Evolutionary conservation across 1,140 invertebrate genomes (phyloP), one percentile per base, ranked within the genome.

Genomic region (Asobara japonica): DNA sequence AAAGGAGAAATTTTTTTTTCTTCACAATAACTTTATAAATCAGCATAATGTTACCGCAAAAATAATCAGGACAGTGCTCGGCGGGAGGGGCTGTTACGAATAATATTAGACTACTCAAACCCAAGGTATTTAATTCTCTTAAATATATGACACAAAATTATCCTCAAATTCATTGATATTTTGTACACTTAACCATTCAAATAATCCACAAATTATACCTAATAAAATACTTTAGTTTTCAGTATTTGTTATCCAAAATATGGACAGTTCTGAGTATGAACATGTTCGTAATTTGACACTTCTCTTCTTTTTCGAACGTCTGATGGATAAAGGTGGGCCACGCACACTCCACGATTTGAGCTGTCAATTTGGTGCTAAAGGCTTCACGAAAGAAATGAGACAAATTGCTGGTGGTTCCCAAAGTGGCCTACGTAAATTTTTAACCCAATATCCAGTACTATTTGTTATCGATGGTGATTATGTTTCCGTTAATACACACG

Each of bases 351-450:
- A 98, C 86, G 97, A 98, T 89, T 90, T 98, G 70, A 97, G 95
- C 82, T 98, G 97, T 88, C 96, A 98, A 87, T 98, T 98, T 87
- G 96, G 96, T 79, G 96, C 96, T 71, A 97, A 97, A 88, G 96
- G 96, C 65, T 98, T 98, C 83, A 97, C 96, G 2, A 97, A 96
- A 89, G 96, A 98, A 89, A 96, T 96, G 95, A 89, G 94, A 76
- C 95, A 97, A 88, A 97, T 98, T 78, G 96, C 96, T 80, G 96
- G 96, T 61, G 96, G 96, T 73, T 97, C 95, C 71, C 96, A 97
- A 84, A 95, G 95, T 79, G 96, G 96, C 51, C 89, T 98, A 22
- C 96, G 96, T 83, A 98, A 98, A 85, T 95, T 96, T 83, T 89
- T 97, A 75, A 89, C 91, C 27, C 94, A 97, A 83, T 97, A 97